Base-by-base conservation (phyloP, 2,888 invertebrate species). In the Stenodema calcarata region DNA sequence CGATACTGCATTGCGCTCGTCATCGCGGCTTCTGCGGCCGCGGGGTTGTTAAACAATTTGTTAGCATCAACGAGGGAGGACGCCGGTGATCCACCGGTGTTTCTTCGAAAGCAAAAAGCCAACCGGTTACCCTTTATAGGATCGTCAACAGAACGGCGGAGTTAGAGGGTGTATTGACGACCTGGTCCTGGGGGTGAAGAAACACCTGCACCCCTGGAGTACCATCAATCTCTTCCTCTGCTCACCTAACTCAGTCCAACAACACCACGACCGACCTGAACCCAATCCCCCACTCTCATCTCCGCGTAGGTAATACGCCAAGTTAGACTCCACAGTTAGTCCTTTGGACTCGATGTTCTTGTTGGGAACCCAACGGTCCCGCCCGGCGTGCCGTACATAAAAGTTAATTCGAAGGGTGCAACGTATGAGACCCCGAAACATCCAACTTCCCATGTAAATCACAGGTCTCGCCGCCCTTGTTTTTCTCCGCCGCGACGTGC, bases 191-290 rank as follows among this genome's bases (percentile, higher is more conserved):
- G 54, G 80, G 80, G 54, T 80, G 80, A 80, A 80, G 80, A 80
- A n/a, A 80, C 80, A 80, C 80, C 80, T 80, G 80, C 50, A 78
- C 50, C 80, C 79, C 80, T 54, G 28, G 54, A 35, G 80, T 80
- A 80, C 80, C 80, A 80, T 80, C 80, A 80, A 80, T 80, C 80
- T 80, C 50, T 54, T 30, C 44, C 78, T 44, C 78, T 42, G 78
- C 44, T 78, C 44, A 27, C 44, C 78, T 42, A n/a, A 41, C 78
- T 41, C 78, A 41, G 44, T 12, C 18, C 28, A 9, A 14, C n/a
- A 27, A 9, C 28, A n/a, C 70, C 23, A 18, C 70, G 2, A 4
- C 70, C 23, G 4, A 6, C 23, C 70, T 11, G 3, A 54, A 0
- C n/a, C 50, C 3, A 18, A 42, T 18, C 28, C 41, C 28, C 30